phyloP scores from a whole-genome alignment of 2,113 vertebrate species.

The Phoxinus phoxinus region DNA sequence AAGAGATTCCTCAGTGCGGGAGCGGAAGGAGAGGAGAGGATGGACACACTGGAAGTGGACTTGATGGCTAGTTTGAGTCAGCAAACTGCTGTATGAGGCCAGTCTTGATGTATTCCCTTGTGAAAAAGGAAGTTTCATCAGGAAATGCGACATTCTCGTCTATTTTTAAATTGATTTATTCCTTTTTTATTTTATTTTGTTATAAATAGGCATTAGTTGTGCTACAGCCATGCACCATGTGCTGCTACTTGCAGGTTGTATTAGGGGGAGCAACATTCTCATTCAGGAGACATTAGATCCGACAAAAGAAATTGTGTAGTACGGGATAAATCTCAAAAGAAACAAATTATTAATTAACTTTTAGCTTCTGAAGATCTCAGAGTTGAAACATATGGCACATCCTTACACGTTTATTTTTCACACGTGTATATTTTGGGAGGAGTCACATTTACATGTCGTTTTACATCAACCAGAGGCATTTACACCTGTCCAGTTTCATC shows the following conservation, averaged over 20 bases:
- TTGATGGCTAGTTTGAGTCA: neutral
- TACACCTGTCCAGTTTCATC: too few species aligned
- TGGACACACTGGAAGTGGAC: slow-evolving; percentile 47
- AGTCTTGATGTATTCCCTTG: neutral
- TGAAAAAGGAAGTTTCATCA: neutral
- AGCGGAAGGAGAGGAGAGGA: slow-evolving; percentile 59
- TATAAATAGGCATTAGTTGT: neutral
- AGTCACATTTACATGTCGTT: too few species aligned
- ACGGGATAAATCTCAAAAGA: neutral
- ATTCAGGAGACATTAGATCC: neutral
- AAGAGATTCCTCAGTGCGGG: slow-evolving; percentile 57
- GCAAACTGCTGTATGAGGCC: too few species aligned
- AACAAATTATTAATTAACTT: too few species aligned
- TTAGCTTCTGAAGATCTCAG: neutral
- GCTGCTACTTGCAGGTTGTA: neutral
- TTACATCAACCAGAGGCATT: too few species aligned
- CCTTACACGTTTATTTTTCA: too few species aligned
- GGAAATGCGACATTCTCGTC: neutral
- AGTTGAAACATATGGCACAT: neutral
- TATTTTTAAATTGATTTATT: neutral
- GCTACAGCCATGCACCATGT: neutral
- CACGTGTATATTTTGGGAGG: too few species aligned
- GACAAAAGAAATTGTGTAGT: neutral
- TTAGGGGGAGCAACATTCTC: neutral
- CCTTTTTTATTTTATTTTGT: neutral